A percentile compares a stretch with the other conserved stretches of the same genome.
Conservation (phyloP, 2,113 vertebrate species). For the Actenoides hombroni region DNA sequence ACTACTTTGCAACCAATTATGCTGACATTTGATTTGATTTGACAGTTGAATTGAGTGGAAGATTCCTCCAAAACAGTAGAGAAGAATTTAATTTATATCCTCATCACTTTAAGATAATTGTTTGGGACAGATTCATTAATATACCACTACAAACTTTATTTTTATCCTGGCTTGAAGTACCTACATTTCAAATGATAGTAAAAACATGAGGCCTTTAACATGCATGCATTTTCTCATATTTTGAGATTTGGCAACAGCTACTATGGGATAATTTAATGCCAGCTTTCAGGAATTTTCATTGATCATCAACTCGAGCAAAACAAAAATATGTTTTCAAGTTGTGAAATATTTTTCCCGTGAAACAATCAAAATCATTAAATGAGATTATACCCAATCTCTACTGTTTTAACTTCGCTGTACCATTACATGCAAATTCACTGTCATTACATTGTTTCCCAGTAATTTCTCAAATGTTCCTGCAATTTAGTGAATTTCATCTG, state of each 20-base stretch:
- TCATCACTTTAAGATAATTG: slow-evolving; percentile 62
- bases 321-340: not conserved
- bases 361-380: not conserved
- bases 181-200: not conserved
- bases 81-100: slow-evolving; percentile 63
- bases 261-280: not conserved
- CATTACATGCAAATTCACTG: slow-evolving; percentile 15
- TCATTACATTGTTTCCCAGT: not conserved
- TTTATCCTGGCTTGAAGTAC: slow-evolving; percentile 17
- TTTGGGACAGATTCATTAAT: slow-evolving; percentile 56
- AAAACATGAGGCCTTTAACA: not conserved
- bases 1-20: slow-evolving; percentile 76
- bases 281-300: not conserved
- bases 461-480: slow-evolving; percentile 1
- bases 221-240: not conserved
- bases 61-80: slow-evolving; percentile 64
- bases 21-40: slow-evolving; percentile 76
- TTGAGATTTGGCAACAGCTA: not conserved
- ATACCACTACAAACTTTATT: slow-evolving; percentile 45
- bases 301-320: not conserved
- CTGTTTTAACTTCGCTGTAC: not conserved
- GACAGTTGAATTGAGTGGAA: slow-evolving; percentile 70
- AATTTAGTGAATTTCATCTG: not conserved
- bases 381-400: not conserved
- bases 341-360: not conserved